A percentile compares a stretch with the other conserved stretches of the same genome.
These are phyloP conservation scores for Diachasma alloeum DNA, from an alignment of 1,140 invertebrate genomes.

Conservation along the genomic window DNA sequence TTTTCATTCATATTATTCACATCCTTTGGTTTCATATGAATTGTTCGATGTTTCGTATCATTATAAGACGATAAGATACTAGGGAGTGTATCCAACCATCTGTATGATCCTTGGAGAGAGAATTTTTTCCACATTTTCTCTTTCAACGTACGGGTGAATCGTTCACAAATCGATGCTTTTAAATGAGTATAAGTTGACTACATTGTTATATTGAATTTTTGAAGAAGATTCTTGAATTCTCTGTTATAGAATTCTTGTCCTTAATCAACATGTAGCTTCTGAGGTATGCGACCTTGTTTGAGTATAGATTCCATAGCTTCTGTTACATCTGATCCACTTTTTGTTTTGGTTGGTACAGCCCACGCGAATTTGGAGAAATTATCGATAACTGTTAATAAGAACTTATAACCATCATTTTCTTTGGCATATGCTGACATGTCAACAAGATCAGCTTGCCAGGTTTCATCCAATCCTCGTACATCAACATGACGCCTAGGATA, in stretches of 20 bases:
- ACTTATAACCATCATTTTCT: background rate
- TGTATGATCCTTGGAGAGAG: too few species aligned
- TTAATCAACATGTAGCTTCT: too few species aligned
- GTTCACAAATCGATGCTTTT: too few species aligned
- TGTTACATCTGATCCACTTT: too few species aligned
- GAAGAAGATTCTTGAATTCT: constrained; percentile 15
- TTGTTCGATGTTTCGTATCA: constrained; percentile 15
- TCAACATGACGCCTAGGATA: too few species aligned
- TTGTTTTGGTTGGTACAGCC: too few species aligned
- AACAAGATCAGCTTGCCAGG: constrained; percentile 21
- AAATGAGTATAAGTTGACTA: constrained; percentile 19
- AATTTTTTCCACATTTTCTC: too few species aligned
- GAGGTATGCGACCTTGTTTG: too few species aligned
- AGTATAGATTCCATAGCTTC: too few species aligned
- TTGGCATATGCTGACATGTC: constrained; percentile 6
- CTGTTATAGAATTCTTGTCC: constrained; percentile 21
- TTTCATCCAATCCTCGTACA: too few species aligned
- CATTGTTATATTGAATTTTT: background rate
- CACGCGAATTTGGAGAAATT: constrained; percentile 24
- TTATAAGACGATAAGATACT: background rate
- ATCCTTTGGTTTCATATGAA: background rate
- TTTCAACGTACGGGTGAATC: too few species aligned
- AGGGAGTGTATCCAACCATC: too few species aligned
- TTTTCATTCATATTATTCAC: constrained; percentile 6
- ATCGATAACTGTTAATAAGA: constrained; percentile 14